Evolutionary conservation across 2,888 invertebrate genomes (phyloP).

Genomic region (Cataglyphis cursor): DNA sequence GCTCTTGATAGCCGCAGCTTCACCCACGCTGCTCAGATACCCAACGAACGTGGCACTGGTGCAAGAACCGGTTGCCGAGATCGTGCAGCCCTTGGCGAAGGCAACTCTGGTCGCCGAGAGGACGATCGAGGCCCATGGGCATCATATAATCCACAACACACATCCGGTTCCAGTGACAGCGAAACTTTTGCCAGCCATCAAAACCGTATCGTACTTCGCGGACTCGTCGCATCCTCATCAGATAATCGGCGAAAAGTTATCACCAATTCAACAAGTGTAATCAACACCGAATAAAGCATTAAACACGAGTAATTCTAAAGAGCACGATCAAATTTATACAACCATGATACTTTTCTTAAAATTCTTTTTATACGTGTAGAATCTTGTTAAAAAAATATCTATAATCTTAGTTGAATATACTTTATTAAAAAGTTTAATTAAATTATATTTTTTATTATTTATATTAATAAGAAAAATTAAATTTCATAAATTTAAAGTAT

Average conservation of each 20-base stretch:
- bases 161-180: constrained; percentile 14
- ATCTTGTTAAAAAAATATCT: background rate
- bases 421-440: background rate
- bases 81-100: constrained; percentile 54
- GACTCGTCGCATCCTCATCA: constrained; percentile 48
- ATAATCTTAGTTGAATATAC: background rate
- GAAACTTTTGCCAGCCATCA: background rate
- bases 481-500: background rate
- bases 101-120: constrained; percentile 74
- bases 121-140: constrained; percentile 77
- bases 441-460: background rate
- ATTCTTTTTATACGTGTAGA: background rate
- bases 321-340: constrained; percentile 3
- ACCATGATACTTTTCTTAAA: background rate
- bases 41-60: constrained; percentile 76
- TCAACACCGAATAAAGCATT: background rate
- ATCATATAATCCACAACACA: constrained; percentile 74
- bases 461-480: background rate
- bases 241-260: constrained; percentile 59
- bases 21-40: constrained; percentile 59
- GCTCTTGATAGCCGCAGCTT: constrained; percentile 85
- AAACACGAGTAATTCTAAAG: background rate
- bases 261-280: constrained; percentile 51
- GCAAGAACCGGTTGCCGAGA: constrained; percentile 78
- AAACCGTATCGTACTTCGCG: constrained; percentile 28